A percentile compares a stretch with the other conserved stretches of the same genome.
Conservation (phyloP, 2,888 invertebrate genomes). For the Brassicogethes aeneus region DNA sequence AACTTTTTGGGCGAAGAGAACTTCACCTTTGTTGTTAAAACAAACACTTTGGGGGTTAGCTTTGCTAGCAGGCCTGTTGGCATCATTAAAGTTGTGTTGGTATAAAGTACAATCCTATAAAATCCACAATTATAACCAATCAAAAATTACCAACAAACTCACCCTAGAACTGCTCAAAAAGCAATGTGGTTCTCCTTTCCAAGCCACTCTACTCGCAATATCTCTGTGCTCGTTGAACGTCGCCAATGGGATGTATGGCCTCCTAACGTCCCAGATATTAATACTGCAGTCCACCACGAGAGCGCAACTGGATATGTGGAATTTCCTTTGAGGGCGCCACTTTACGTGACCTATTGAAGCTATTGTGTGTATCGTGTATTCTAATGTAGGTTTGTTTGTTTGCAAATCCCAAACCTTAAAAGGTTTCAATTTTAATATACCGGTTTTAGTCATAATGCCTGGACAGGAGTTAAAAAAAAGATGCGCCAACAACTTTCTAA, state of each 20-base stretch:
- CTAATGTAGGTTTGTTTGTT: slow-evolving; percentile 65
- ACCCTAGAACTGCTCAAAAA: slow-evolving; percentile 85
- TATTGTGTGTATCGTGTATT: slow-evolving; percentile 87
- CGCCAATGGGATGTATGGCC: slow-evolving; percentile 94
- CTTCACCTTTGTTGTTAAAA: slow-evolving; percentile 69
- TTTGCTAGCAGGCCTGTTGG: slow-evolving; percentile 77
- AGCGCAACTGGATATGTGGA: slow-evolving; percentile 91
- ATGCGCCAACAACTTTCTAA: too few relatives aligned
- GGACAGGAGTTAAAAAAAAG: neutral
- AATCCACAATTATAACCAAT: slow-evolving; percentile 24
- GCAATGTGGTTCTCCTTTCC: slow-evolving; percentile 79
- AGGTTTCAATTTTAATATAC: too few relatives aligned
- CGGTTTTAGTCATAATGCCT: neutral
- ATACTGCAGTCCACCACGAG: slow-evolving; percentile 90
- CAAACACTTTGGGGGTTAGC: slow-evolving; percentile 87
- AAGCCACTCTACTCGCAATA: slow-evolving; percentile 90
- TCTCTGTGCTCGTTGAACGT: slow-evolving; percentile 94
- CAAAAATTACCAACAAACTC: slow-evolving; percentile 28
- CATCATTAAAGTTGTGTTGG: slow-evolving; percentile 84
- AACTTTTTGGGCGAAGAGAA: slow-evolving; percentile 59
- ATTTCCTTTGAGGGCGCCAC: slow-evolving; percentile 84
- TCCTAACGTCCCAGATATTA: slow-evolving; percentile 93
- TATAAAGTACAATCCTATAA: slow-evolving; percentile 76
- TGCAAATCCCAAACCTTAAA: slow-evolving; percentile 76
- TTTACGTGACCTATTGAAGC: slow-evolving; percentile 93